A percentile compares a stretch with the other conserved stretches of the same genome.
Evolutionary conservation across 2,113 vertebrate genomes (phyloP).

Genomic region (Macaca nemestrina): DNA sequence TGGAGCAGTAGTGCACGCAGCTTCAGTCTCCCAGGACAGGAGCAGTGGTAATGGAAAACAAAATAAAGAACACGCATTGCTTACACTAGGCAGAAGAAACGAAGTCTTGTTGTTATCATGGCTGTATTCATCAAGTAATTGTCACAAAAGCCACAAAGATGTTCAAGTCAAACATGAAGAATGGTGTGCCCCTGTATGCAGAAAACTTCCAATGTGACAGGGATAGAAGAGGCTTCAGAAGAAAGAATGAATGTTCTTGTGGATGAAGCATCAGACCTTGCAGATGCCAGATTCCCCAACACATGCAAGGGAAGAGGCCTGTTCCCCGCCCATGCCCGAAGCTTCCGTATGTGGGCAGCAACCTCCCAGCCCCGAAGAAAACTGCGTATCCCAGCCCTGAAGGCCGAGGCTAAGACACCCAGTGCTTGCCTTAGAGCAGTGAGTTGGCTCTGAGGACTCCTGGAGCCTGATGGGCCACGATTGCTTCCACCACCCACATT

Average conservation of each 20-base stretch:
- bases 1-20: background rate
- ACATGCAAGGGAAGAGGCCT: accelerated
- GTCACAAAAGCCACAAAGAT: background rate
- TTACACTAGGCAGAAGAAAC: background rate
- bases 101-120: background rate
- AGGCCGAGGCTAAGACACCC: too few species aligned
- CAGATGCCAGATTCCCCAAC: background rate
- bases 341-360: accelerated
- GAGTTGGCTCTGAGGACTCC: too few species aligned
- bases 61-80: background rate
- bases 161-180: background rate
- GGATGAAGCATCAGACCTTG: background rate
- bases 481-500: too few species aligned
- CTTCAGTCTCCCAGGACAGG: background rate
- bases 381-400: accelerated
- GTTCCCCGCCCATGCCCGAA: accelerated
- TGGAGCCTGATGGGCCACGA: accelerated
- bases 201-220: too few species aligned
- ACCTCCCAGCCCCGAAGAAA: background rate
- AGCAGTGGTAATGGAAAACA: background rate
- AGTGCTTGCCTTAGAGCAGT: accelerated
- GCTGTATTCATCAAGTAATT: background rate
- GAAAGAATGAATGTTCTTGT: background rate
- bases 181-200: accelerated
- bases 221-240: background rate